A percentile compares a stretch with the other conserved stretches of the same genome.
phyloP scores from a whole-genome alignment of 1,140 invertebrate genomes.

The Drosophila sp. region DNA sequence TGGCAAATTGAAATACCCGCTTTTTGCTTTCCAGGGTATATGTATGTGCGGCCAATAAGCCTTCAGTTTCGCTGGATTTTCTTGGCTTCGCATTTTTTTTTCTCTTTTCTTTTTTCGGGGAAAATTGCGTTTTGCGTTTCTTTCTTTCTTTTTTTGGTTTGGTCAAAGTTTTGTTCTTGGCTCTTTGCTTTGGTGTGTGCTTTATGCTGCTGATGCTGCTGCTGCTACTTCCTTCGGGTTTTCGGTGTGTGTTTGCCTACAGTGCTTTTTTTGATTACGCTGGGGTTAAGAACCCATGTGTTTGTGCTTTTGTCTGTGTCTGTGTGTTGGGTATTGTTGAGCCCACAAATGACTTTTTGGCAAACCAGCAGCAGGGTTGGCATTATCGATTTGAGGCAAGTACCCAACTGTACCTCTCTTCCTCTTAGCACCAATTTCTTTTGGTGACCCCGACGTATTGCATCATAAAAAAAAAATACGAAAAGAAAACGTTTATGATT shows the following conservation, averaged over 20 bases:
- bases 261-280: constrained; percentile 45
- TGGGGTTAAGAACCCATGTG: constrained; percentile 21
- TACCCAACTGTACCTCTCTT: constrained; percentile 1
- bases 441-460: constrained; percentile 13
- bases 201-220: constrained; percentile 1
- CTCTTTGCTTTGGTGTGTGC: constrained; percentile 20
- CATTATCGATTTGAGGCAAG: constrained; percentile 10
- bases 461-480: constrained; percentile 2
- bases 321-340: constrained; percentile 21
- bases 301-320: constrained; percentile 7
- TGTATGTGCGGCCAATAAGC: constrained; percentile 14
- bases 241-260: constrained; percentile 15
- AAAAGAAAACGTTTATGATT: constrained; percentile 47
- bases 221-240: constrained; percentile 12
- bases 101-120: constrained; percentile 25
- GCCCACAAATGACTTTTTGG: constrained; percentile 33
- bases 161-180: constrained; percentile 18
- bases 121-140: constrained; percentile 46
- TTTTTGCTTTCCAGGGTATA: constrained; percentile 12
- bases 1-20: neutral
- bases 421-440: constrained; percentile 4
- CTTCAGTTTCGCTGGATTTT: constrained; percentile 42
- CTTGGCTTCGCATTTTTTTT: constrained; percentile 36
- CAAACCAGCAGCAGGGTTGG: constrained; percentile 5
- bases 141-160: constrained; percentile 25